A percentile compares a stretch with the other conserved stretches of the same genome.
Evolutionary conservation across 2,888 invertebrate species (phyloP).

Genomic region (Operophtera brumata): DNA sequence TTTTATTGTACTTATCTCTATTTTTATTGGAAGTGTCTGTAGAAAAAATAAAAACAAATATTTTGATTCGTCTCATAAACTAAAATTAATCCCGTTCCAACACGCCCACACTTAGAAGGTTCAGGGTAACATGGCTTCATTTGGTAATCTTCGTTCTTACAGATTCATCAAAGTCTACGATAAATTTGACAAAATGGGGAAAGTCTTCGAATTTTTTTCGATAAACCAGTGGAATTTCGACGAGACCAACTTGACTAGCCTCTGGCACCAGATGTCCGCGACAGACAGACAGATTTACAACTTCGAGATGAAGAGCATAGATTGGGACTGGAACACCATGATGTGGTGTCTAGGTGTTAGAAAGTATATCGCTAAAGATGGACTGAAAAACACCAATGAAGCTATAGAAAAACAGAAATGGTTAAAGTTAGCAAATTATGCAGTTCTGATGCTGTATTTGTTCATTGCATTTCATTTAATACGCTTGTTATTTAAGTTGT

Average conservation of each 20-base stretch:
- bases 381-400: conserved; percentile 23
- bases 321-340: conserved; percentile 30
- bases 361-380: conserved; percentile 37
- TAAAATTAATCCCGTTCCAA: no score
- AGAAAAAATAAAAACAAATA: no score
- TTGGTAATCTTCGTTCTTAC: conserved; percentile 3
- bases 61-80: no score
- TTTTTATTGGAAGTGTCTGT: no score
- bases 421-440: conserved; percentile 27
- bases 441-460: conserved; percentile 9
- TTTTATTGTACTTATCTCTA: no score
- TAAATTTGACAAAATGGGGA: conserved; percentile 31
- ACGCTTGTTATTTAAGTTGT: background rate
- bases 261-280: conserved; percentile 30
- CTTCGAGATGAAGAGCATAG: conserved; percentile 31
- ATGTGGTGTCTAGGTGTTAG: conserved; percentile 37
- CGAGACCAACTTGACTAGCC: conserved; percentile 32
- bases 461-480: background rate
- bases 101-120: no score
- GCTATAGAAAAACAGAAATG: conserved; percentile 33
- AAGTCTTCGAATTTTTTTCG: conserved; percentile 22
- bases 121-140: no score
- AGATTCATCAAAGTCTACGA: conserved; percentile 41
- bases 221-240: conserved; percentile 37
- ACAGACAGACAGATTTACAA: conserved; percentile 36